phyloP scores from a whole-genome alignment of 2,888 invertebrate species.

The Harpalus rubripes region DNA sequence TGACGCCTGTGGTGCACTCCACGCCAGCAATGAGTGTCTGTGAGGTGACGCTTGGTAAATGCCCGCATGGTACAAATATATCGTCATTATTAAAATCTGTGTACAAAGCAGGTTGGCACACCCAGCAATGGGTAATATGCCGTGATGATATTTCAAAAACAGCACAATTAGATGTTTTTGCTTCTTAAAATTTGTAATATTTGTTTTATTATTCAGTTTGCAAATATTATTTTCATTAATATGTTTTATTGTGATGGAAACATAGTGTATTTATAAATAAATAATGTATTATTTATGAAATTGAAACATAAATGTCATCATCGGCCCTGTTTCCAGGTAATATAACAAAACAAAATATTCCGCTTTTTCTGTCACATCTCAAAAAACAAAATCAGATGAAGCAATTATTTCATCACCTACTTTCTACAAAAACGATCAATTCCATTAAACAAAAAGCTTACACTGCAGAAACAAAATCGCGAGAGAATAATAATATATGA shows the following conservation, averaged over 20 bases:
- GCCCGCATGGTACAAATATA: no score
- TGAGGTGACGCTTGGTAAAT: no score
- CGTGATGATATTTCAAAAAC: no score
- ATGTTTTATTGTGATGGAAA: background rate
- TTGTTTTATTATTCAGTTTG: no score
- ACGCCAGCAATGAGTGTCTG: no score
- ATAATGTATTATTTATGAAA: background rate
- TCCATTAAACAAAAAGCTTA: constrained; percentile 29
- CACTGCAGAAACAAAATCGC: constrained; percentile 3
- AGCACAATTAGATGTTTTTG: no score
- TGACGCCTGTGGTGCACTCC: no score
- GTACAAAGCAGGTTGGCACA: no score
- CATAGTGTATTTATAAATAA: background rate
- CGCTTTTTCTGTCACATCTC: background rate
- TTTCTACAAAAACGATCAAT: constrained; percentile 23
- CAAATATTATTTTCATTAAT: no score
- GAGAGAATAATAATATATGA: constrained; percentile 19
- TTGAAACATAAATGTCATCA: background rate
- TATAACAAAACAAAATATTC: background rate
- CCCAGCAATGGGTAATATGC: no score
- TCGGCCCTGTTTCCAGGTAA: background rate
- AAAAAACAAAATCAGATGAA: constrained; percentile 6
- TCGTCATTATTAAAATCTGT: no score
- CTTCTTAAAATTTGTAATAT: no score
- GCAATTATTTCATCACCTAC: constrained; percentile 15